Evolutionary conservation across 2,797 vertebrate species (phyloP), one percentile per base, ranked within the genome.

Genomic region (Eulemur coronatus): DNA sequence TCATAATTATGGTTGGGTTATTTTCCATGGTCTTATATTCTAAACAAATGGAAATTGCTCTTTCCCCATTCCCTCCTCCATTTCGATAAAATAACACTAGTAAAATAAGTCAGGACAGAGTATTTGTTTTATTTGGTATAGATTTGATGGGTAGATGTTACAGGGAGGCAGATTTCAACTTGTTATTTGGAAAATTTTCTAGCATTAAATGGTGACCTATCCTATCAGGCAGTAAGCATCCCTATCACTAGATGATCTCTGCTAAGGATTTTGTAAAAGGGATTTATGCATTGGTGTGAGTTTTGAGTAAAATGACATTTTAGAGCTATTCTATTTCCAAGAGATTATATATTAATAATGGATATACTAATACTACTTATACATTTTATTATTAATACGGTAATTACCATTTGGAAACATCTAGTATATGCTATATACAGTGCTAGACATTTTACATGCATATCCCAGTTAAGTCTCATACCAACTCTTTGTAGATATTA

Each of bases 241-340:
- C 72, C 14, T 78, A 5, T 57, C 4, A 35, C 28, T 72, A 33
- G 55, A 41, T 17, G 35, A 35, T 43, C 10, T 13, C 46, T 38
- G 22, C 9, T 15, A 46, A 96, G 52, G 75, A 59, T 79, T 15
- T 48, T 67, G 20, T 26, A n/a, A 30, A 84, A 92, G 6, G 13
- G 9, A 63, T 67, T 89, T 84, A 50, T 10, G 52, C 4, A 28
- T 41, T 84, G 35, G 18, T 96, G 15, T 87, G 70, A 20, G 1
- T 90, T 96, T 91, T n/a, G 28, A 48, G 35, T 30, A 84, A 90
- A 87, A 70, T 1, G 5, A 86, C 43, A 59, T 84, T 90, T 95
- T 82, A 57, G 78, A 92, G 80, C 1, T 38, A 46, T 48, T 95
- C n/a, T 89, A 70, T 20, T 52, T 50, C 50, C 35, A 79, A 80